Percentiles rank a stretch among this genome's conserved stretches.
These are phyloP conservation scores for Lasioglossum marginatum DNA, from an alignment of 2,888 invertebrate genomes.

Conservation along the genomic window DNA sequence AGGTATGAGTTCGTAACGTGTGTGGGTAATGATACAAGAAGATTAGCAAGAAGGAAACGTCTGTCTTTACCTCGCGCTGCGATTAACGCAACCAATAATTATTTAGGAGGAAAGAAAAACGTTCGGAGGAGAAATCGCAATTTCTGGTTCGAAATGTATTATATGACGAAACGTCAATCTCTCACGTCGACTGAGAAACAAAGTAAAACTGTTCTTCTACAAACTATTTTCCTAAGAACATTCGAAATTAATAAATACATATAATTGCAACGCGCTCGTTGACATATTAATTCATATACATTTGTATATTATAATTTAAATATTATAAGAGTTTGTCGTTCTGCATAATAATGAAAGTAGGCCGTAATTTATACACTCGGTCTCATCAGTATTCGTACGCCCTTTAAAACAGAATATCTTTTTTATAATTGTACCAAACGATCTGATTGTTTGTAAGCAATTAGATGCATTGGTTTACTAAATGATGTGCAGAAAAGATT, in stretches of 20 bases:
- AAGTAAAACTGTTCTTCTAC: neutral
- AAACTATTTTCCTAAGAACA: neutral
- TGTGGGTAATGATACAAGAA: neutral
- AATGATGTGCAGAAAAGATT: too few species aligned
- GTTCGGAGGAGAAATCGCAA: neutral
- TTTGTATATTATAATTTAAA: constrained; percentile 17
- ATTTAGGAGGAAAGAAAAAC: neutral
- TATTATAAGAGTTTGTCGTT: constrained; percentile 19
- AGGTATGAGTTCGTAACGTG: neutral
- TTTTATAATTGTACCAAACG: too few species aligned
- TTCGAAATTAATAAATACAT: neutral
- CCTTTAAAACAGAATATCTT: too few species aligned
- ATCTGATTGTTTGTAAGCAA: too few species aligned
- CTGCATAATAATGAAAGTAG: neutral
- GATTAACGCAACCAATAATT: neutral
- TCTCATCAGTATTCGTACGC: too few species aligned
- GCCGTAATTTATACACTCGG: too few species aligned
- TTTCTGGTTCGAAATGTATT: neutral
- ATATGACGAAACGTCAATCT: neutral
- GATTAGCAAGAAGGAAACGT: neutral
- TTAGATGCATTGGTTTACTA: too few species aligned
- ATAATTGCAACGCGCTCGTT: constrained; percentile 24
- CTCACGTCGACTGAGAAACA: neutral
- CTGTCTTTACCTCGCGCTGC: neutral
- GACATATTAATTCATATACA: neutral